Evolutionary conservation across 2,113 vertebrate genomes (phyloP).

Genomic region (Albula glossodonta): DNA sequence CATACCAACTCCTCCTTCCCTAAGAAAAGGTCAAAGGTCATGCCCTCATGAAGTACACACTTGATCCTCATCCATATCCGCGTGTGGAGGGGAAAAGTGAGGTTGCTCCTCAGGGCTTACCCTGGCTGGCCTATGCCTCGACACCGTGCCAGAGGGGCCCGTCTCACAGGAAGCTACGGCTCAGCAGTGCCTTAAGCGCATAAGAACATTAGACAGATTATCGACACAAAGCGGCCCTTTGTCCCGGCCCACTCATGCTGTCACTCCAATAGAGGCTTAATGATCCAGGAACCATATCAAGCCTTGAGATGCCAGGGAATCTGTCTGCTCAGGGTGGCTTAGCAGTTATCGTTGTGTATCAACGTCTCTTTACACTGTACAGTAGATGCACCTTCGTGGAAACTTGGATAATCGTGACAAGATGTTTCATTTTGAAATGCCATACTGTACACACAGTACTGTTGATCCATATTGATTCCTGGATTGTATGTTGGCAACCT

Average conservation of each 20-base stretch:
- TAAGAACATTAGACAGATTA: slow-evolving; percentile 29
- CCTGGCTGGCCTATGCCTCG: too few relatives aligned
- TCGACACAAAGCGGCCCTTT: slow-evolving; percentile 16
- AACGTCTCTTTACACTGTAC: neutral
- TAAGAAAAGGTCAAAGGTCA: too few relatives aligned
- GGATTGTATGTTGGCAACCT: neutral
- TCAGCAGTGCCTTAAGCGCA: slow-evolving; percentile 15
- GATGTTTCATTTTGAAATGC: too few relatives aligned
- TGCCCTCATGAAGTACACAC: too few relatives aligned
- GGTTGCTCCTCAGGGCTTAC: neutral
- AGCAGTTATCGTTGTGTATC: neutral
- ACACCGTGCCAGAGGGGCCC: neutral
- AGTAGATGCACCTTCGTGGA: neutral
- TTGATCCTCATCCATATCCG: neutral
- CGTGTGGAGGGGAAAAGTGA: neutral
- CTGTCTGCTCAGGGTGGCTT: neutral
- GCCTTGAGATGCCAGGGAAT: neutral
- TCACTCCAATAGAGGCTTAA: slow-evolving; percentile 3
- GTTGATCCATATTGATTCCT: neutral
- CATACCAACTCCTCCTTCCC: neutral
- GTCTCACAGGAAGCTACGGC: slow-evolving; percentile 2
- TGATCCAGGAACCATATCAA: neutral
- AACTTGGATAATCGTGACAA: neutral
- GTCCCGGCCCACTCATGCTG: slow-evolving; percentile 4
- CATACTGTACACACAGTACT: too few relatives aligned